A percentile compares a stretch with the other conserved stretches of the same genome.
Conservation (phyloP, 2,888 invertebrate species). For the Andrena marginata region DNA sequence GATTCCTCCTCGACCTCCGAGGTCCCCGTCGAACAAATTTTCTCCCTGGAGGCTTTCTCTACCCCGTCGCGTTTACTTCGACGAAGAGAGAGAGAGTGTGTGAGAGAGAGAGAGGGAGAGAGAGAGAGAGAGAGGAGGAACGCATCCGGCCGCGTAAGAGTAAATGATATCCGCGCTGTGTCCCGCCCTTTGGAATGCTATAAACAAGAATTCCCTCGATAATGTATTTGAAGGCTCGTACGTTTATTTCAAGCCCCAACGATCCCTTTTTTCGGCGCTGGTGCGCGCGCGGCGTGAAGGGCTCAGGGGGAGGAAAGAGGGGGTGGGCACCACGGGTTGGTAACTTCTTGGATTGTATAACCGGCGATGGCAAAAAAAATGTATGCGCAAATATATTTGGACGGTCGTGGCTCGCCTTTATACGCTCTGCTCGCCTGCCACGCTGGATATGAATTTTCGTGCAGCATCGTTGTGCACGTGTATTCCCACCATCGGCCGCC, state of each 20-base stretch:
- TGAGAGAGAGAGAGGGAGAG: too few species aligned
- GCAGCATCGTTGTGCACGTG: slow-evolving; percentile 72
- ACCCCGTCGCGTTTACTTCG: slow-evolving; percentile 58
- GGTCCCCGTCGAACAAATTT: slow-evolving; percentile 49
- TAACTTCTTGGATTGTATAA: slow-evolving; percentile 70
- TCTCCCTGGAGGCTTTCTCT: slow-evolving; percentile 37
- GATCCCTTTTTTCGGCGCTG: slow-evolving; percentile 58
- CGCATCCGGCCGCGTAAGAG: slow-evolving; percentile 37
- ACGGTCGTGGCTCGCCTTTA: slow-evolving; percentile 73
- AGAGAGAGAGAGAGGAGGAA: not conserved
- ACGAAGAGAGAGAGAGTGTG: not conserved
- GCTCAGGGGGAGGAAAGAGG: slow-evolving; percentile 1
- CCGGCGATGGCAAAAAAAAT: slow-evolving; percentile 70
- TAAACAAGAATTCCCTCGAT: slow-evolving; percentile 75
- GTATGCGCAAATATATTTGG: slow-evolving; percentile 75
- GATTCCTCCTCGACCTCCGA: slow-evolving; percentile 16
- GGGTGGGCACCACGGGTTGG: slow-evolving; percentile 28
- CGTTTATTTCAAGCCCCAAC: slow-evolving; percentile 69
- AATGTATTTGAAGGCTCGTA: slow-evolving; percentile 74
- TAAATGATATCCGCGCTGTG: slow-evolving; percentile 65
- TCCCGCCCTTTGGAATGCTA: slow-evolving; percentile 68
- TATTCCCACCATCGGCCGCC: slow-evolving; percentile 72
- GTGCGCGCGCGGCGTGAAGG: not conserved
- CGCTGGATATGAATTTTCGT: slow-evolving; percentile 75
- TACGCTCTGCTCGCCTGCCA: slow-evolving; percentile 68